Percentiles rank a stretch among this genome's conserved stretches.
Conservation (phyloP, 2,113 vertebrate species). For the Labeo catla region DNA sequence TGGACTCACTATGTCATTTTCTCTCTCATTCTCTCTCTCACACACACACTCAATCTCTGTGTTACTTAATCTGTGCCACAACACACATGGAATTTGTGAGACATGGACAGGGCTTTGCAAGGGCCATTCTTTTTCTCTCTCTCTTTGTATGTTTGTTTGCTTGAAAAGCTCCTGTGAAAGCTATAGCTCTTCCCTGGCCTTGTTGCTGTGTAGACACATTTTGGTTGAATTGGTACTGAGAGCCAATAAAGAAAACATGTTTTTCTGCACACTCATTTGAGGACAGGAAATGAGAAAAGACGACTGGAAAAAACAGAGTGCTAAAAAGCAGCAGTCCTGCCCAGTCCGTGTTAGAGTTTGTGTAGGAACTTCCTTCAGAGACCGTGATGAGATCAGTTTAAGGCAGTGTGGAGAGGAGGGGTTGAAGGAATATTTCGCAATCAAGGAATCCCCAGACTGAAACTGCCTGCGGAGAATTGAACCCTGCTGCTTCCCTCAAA, state of each 20-base stretch:
- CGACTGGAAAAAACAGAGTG: not conserved
- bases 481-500: conserved; percentile 14
- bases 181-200: conserved; percentile 11
- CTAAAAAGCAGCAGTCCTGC: conserved; percentile 4
- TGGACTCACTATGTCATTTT: conserved; percentile 19
- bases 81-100: conserved; percentile 16
- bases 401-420: not conserved
- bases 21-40: conserved; percentile 29
- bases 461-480: not conserved
- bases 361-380: not conserved
- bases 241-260: conserved; percentile 32
- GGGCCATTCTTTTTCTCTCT: not conserved
- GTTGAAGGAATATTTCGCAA: conserved; percentile 30
- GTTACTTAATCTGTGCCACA: conserved; percentile 38
- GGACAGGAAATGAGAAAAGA: conserved; percentile 49
- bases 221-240: conserved; percentile 39
- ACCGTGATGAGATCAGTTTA: not conserved
- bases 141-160: not conserved
- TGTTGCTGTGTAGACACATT: conserved; percentile 16
- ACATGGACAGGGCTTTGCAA: conserved; percentile 48
- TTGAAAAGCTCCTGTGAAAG: conserved; percentile 27
- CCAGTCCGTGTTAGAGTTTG: not conserved
- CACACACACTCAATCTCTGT: conserved; percentile 26
- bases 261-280: conserved; percentile 39
- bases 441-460: conserved; percentile 30